Conservation (phyloP, 2,113 vertebrate species). For the Prietella phreatophila region DNA sequence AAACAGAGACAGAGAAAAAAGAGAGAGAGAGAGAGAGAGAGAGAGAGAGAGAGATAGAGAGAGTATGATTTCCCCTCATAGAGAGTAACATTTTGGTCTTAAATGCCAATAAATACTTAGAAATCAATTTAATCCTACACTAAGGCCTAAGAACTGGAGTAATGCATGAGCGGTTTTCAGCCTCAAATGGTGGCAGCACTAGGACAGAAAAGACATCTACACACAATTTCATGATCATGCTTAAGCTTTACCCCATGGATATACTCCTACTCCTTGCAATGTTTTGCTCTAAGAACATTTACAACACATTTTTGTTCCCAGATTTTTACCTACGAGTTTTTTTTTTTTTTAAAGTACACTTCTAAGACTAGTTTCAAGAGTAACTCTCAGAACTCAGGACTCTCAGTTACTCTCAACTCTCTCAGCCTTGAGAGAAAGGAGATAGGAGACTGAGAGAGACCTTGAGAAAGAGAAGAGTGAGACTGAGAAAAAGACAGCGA, state of each 20-base stretch:
- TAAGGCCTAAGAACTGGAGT: not conserved
- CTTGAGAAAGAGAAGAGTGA: too few relatives aligned
- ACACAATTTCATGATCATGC: not conserved
- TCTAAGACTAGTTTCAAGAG: not conserved
- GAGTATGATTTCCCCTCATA: not conserved
- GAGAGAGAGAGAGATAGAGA: not conserved
- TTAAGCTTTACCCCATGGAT: not conserved
- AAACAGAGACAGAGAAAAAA: not conserved
- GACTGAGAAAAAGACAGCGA: too few relatives aligned
- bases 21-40: too few relatives aligned
- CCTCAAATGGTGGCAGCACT: not conserved
- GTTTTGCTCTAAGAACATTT: too few relatives aligned
- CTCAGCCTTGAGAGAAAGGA: too few relatives aligned
- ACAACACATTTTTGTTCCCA: too few relatives aligned
- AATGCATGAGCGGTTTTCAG: not conserved
- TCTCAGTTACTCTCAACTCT: too few relatives aligned
- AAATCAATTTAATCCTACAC: constrained; percentile 7
- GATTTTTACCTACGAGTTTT: too few relatives aligned
- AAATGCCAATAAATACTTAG: not conserved
- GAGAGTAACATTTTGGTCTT: not conserved
- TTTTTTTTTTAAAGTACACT: not conserved
- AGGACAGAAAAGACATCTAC: not conserved
- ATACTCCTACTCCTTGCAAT: too few relatives aligned
- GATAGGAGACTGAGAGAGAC: too few relatives aligned
- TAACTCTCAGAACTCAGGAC: too few relatives aligned